Percentiles rank a stretch among this genome's conserved stretches.
phyloP scores from a whole-genome alignment of 2,888 invertebrate species.

The Acanthoscelides obtectus region DNA sequence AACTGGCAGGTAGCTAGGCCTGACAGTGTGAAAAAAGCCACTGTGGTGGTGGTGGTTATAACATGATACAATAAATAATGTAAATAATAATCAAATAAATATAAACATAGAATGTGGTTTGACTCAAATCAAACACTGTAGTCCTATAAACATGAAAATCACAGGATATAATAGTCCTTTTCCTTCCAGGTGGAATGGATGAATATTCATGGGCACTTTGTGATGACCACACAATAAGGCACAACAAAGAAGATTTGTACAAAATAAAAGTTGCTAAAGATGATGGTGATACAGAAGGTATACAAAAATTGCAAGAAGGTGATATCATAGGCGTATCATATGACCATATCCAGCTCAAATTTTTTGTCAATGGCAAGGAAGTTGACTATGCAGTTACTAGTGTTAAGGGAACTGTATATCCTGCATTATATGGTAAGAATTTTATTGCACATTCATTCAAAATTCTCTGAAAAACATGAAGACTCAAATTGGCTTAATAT shows the following conservation, averaged over 20 bases:
- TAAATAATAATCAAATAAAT: too few relatives aligned
- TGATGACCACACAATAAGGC: slow-evolving; percentile 81
- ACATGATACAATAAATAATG: too few relatives aligned
- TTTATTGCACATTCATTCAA: background rate
- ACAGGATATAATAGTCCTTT: too few relatives aligned
- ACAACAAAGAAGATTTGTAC: slow-evolving; percentile 75
- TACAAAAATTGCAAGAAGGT: slow-evolving; percentile 76
- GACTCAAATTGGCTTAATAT: too few relatives aligned
- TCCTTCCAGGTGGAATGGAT: slow-evolving; percentile 72
- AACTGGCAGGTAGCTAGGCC: too few relatives aligned
- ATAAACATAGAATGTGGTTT: too few relatives aligned
- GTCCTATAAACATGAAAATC: too few relatives aligned
- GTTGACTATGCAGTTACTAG: slow-evolving; percentile 81
- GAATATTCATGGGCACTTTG: slow-evolving; percentile 90
- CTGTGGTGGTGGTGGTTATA: too few relatives aligned
- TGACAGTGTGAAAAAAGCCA: too few relatives aligned
- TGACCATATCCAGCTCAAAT: slow-evolving; percentile 93
- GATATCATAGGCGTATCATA: slow-evolving; percentile 92
- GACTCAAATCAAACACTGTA: too few relatives aligned
- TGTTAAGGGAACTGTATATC: slow-evolving; percentile 86
- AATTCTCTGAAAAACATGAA: too few relatives aligned
- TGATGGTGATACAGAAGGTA: slow-evolving; percentile 37
- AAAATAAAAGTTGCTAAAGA: slow-evolving; percentile 39
- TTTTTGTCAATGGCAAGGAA: slow-evolving; percentile 88
- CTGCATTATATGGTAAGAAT: slow-evolving; percentile 82